Conservation (phyloP, 2,113 vertebrate genomes). For the Apteryx mantelli region DNA sequence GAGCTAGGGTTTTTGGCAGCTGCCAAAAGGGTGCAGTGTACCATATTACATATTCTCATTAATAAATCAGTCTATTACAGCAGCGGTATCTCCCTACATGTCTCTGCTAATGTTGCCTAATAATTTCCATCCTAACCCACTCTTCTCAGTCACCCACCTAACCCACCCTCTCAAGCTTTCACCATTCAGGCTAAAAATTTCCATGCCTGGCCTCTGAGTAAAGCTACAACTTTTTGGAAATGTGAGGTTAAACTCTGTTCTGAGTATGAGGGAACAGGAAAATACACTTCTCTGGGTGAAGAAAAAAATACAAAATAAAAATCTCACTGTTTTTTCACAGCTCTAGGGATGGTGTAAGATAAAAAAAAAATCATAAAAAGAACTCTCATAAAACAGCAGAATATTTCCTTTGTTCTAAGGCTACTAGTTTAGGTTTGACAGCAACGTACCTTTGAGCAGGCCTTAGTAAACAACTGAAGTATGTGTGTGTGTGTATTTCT, state of each 20-base stretch:
- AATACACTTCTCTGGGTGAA: background rate
- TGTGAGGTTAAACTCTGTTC: background rate
- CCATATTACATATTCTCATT: background rate
- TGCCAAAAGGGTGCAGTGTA: background rate
- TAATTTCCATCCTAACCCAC: slow-evolving; percentile 47
- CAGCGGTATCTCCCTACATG: background rate
- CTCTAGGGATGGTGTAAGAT: background rate
- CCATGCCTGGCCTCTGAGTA: background rate
- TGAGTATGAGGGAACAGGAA: background rate
- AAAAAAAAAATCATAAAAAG: background rate
- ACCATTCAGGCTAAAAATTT: slow-evolving; percentile 42
- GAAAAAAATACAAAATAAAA: background rate
- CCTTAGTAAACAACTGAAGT: background rate
- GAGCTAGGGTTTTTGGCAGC: background rate
- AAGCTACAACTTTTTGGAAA: slow-evolving; percentile 20
- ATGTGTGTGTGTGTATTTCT: background rate
- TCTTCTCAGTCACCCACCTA: slow-evolving; percentile 10
- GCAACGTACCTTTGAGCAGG: background rate
- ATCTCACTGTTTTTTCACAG: background rate
- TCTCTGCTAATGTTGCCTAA: background rate
- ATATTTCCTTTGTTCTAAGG: background rate
- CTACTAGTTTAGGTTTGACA: background rate
- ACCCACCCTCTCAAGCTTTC: background rate
- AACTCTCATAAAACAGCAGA: background rate
- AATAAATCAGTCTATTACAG: background rate